A percentile compares a stretch with the other conserved stretches of the same genome.
phyloP scores from a whole-genome alignment of 2,113 vertebrate species.

The Baryphthengus martii region DNA sequence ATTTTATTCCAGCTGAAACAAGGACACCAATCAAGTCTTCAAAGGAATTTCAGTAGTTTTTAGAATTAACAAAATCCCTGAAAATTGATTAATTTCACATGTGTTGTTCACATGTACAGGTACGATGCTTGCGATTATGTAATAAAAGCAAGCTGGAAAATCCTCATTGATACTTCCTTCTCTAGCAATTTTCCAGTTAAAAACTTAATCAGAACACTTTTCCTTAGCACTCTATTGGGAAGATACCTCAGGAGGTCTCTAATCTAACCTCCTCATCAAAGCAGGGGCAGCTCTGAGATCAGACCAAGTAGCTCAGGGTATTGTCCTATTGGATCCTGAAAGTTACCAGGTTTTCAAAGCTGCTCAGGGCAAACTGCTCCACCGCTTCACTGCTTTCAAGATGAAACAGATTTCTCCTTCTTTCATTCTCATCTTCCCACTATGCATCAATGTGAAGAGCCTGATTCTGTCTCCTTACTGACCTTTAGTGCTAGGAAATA shows the following conservation, averaged over 20 bases:
- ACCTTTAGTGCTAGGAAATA: neutral
- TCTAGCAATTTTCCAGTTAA: neutral
- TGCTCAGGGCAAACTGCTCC: neutral
- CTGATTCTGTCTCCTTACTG: neutral
- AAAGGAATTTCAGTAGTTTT: neutral
- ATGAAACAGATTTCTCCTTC: neutral
- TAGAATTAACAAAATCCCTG: neutral
- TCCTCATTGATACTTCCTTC: neutral
- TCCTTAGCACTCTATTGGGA: neutral
- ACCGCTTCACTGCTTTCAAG: neutral
- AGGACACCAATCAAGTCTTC: neutral
- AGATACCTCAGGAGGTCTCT: neutral
- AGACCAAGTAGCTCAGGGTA: neutral
- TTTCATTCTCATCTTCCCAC: neutral
- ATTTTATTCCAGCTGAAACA: neutral
- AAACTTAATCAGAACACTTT: neutral
- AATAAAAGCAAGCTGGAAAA: neutral
- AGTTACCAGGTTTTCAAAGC: neutral
- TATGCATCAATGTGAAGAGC: neutral
- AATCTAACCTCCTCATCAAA: neutral
- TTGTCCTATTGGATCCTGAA: neutral
- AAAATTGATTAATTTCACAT: neutral
- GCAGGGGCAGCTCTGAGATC: neutral
- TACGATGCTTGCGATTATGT: rapidly evolving
- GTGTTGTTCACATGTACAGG: neutral